Evolutionary conservation across 2,113 vertebrate species (phyloP), one percentile per base, ranked within the genome.

Genomic region (Eptatretus burgeri): DNA sequence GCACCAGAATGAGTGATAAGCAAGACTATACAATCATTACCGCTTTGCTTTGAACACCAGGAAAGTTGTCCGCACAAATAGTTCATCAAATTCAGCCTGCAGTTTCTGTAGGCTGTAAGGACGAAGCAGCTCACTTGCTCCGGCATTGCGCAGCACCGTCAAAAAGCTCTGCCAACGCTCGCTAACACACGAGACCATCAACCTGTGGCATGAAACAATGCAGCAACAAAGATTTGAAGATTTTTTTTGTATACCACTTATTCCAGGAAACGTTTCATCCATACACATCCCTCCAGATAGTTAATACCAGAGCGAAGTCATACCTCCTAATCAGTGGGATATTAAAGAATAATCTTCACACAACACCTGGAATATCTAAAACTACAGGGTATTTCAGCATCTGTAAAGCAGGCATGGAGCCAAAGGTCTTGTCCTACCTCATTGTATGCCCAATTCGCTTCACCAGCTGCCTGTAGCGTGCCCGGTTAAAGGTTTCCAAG

Each of bases 31-130:
- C 27, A 41, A 41, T 41, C 27, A 41, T 41, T 41, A 89, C 91
- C 91, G 85, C 77, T 98, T 98, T 65, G 88, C 88, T 72, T 82
- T 83, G 66, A 96, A 75, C 13, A 98, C 91, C 64, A 85, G 82
- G 1, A 93, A 75, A 49, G 94, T 82, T 65, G 84, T 76, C 70
- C 88, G 77, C 64, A 96, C 76, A 73, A 98, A 96, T 14, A 98
- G 77, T 62, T 88, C 80, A 67, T 96, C 91, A 51, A 93, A 96
- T 69, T 94, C 89, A 68, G 84, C 70, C 49, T 98, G 91, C 64
- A 98, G 73, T 67, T 86, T 94, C 63, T 84, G 82, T 69, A 82
- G 9, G 2, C 86, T 81, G 66, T 85, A 80, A 5, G 78, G 78
- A 67, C 82, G 79, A 60, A 60, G 13, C 70, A 66, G 56, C 73